Percentiles rank a stretch among this genome's conserved stretches.
These are phyloP conservation scores for Alligator sinensis DNA, from an alignment of 2,113 vertebrate species.

Conservation along the genomic window DNA sequence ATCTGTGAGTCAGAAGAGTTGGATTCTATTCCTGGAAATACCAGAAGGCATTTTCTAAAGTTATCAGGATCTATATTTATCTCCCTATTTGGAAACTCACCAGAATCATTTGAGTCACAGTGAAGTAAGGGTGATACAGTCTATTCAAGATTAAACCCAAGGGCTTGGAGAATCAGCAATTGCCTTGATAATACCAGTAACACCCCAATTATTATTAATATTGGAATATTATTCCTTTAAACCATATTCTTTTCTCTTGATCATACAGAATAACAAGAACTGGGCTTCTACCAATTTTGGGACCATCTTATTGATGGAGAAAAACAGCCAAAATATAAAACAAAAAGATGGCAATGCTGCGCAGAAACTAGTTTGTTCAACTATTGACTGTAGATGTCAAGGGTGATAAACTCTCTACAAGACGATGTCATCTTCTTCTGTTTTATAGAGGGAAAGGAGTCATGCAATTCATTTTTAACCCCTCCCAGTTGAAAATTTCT, in stretches of 20 bases:
- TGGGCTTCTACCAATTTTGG: background rate
- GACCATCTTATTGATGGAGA: background rate
- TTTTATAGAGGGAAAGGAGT: no score
- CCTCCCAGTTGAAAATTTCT: no score
- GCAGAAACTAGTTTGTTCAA: background rate
- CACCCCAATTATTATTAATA: background rate
- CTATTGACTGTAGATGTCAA: background rate
- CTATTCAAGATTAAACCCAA: slow-evolving; percentile 1
- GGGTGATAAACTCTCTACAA: no score
- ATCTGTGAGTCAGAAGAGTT: slow-evolving; percentile 63
- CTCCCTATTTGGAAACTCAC: slow-evolving; percentile 55
- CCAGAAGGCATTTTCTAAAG: slow-evolving; percentile 70
- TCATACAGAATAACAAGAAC: background rate
- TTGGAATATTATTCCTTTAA: background rate
- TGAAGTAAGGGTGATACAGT: slow-evolving; percentile 3
- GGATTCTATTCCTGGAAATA: slow-evolving; percentile 9
- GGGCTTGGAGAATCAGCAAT: background rate
- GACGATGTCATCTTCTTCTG: no score
- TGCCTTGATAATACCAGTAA: background rate
- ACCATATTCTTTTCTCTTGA: background rate
- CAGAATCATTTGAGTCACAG: slow-evolving; percentile 36
- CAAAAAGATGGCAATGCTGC: background rate
- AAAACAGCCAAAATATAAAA: background rate
- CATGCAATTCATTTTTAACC: no score
- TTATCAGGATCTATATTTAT: slow-evolving; percentile 63